phyloP scores from a whole-genome alignment of 2,797 vertebrate genomes.

The Buphagus erythrorhynchus region DNA sequence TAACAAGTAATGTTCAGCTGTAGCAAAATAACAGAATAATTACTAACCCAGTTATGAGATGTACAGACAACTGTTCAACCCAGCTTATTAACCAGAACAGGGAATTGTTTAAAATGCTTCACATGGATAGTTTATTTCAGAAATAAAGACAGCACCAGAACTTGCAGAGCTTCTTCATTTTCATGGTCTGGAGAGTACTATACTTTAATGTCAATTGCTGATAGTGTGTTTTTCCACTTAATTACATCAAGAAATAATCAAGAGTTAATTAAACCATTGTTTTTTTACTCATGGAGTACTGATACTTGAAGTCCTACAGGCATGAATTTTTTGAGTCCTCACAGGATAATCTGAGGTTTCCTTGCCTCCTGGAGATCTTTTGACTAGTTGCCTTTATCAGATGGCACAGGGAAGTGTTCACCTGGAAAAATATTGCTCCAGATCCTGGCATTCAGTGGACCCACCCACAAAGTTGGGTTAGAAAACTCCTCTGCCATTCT shows the following conservation, averaged over 20 bases:
- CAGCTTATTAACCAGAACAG: not conserved
- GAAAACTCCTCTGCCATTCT: not conserved
- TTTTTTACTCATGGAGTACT: not conserved
- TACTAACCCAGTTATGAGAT: not conserved
- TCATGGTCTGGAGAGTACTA: not conserved
- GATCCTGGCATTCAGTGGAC: not conserved
- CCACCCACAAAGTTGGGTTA: not conserved
- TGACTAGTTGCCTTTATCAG: not conserved
- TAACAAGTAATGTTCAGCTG: not conserved
- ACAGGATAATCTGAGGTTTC: not conserved
- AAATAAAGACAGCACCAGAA: not conserved
- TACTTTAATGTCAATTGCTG: not conserved
- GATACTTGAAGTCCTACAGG: not conserved
- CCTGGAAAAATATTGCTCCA: not conserved
- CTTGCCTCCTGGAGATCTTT: not conserved
- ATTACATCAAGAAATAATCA: not conserved
- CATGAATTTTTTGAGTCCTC: not conserved
- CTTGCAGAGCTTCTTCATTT: not conserved
- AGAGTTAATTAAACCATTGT: not conserved
- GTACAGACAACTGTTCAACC: not conserved
- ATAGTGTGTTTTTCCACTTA: not conserved
- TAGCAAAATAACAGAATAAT: not conserved
- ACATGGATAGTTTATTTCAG: not conserved
- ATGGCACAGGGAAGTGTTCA: not conserved
- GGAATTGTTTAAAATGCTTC: not conserved